These are phyloP conservation scores for Eumacrocentrus americanus DNA, from an alignment of 2,888 invertebrate genomes.

Conservation along the genomic window DNA sequence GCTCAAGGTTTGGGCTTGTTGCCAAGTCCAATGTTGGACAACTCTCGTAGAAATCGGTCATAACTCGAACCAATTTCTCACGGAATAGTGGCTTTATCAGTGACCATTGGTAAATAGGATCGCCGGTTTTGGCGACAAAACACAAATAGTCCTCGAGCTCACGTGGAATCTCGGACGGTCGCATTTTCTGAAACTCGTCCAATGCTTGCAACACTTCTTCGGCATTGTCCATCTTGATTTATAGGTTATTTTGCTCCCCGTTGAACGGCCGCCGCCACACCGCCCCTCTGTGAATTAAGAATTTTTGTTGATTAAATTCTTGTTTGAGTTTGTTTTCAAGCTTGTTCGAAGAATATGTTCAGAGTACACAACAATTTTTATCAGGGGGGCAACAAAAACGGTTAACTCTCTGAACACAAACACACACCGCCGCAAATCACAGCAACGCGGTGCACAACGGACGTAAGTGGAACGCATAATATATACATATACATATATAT, in stretches of 20 bases:
- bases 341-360: neutral
- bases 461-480: no score
- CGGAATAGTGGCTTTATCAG: slow-evolving; percentile 86
- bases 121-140: slow-evolving; percentile 92
- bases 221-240: slow-evolving; percentile 76
- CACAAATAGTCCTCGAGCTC: slow-evolving; percentile 88
- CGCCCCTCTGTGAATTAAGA: neutral
- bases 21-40: slow-evolving; percentile 78
- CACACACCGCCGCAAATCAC: slow-evolving; percentile 14
- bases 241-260: slow-evolving; percentile 6
- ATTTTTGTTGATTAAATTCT: neutral
- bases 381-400: neutral
- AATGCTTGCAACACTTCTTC: slow-evolving; percentile 84
- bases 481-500: neutral
- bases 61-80: slow-evolving; percentile 84
- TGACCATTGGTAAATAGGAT: slow-evolving; percentile 92
- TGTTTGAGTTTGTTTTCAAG: neutral
- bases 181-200: slow-evolving; percentile 81
- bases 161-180: slow-evolving; percentile 82
- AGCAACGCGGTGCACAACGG: neutral
- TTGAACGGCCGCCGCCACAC: neutral
- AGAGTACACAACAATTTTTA: slow-evolving; percentile 4
- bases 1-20: slow-evolving; percentile 88
- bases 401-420: slow-evolving; percentile 16
- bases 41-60: slow-evolving; percentile 85